These are phyloP conservation scores for Parnassius orleans DNA, from an alignment of 2,888 invertebrate species.

Conservation along the genomic window DNA sequence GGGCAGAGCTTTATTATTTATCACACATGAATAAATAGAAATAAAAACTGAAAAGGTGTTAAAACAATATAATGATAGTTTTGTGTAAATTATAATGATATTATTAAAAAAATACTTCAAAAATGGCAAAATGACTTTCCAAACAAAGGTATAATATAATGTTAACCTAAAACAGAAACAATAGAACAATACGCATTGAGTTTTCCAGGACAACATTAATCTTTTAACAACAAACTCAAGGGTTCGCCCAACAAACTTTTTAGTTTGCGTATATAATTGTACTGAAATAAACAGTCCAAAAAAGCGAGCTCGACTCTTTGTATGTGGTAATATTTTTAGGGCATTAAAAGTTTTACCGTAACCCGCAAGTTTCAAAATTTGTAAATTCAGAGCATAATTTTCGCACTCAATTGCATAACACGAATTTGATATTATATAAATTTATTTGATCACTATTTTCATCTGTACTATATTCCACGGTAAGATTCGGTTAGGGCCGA, in stretches of 20 bases:
- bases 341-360: no score
- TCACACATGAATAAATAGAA: no score
- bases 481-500: no score
- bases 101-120: background rate
- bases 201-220: conserved; percentile 19
- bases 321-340: background rate
- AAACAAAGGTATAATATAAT: conserved; percentile 1
- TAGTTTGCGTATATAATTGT: conserved; percentile 7
- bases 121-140: background rate
- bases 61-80: background rate
- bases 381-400: no score
- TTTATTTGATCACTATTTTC: no score
- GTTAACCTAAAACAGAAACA: conserved; percentile 19
- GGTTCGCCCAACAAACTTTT: background rate
- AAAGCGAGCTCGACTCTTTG: background rate
- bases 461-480: no score
- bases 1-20: no score
- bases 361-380: no score
- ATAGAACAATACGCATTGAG: conserved; percentile 10
- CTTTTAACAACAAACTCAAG: conserved; percentile 17
- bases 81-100: background rate
- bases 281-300: background rate
- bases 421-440: no score
- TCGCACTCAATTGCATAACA: no score
- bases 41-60: no score